Evolutionary conservation across 2,797 vertebrate species (phyloP).

Genomic region (Poeciliopsis paucimaculata): DNA sequence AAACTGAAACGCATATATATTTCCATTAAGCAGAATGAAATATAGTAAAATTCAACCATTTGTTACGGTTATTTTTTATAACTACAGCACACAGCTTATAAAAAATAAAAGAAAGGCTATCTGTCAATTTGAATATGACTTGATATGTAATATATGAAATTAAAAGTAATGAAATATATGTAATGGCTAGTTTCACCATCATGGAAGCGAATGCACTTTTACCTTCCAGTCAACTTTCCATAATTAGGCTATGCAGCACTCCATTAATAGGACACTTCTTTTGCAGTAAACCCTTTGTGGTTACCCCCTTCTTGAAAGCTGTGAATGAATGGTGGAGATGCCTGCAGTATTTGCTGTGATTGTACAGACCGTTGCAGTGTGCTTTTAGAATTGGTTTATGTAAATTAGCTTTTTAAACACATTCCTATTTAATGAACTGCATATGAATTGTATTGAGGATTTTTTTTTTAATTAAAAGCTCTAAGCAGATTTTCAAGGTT

Average conservation of each 20-base stretch:
- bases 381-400: not conserved
- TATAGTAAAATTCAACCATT: not conserved
- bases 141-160: not conserved
- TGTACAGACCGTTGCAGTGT: not conserved
- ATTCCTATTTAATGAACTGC: not conserved
- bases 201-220: not conserved
- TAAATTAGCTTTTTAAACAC: not conserved
- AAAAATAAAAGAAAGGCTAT: not conserved
- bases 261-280: not conserved
- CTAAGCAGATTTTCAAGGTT: not conserved
- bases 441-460: not conserved
- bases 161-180: not conserved
- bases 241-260: not conserved
- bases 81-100: not conserved
- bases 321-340: not conserved
- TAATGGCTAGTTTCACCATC: not conserved
- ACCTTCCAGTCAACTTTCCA: not conserved
- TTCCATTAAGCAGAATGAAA: not conserved
- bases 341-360: not conserved
- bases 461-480: not conserved
- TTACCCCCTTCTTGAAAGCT: not conserved
- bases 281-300: not conserved
- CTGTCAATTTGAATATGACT: not conserved
- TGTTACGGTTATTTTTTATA: not conserved
- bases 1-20: not conserved